Percentiles rank a stretch among this genome's conserved stretches.
Evolutionary conservation across 2,888 invertebrate species (phyloP).

Genomic region (Drosophila mimetica): DNA sequence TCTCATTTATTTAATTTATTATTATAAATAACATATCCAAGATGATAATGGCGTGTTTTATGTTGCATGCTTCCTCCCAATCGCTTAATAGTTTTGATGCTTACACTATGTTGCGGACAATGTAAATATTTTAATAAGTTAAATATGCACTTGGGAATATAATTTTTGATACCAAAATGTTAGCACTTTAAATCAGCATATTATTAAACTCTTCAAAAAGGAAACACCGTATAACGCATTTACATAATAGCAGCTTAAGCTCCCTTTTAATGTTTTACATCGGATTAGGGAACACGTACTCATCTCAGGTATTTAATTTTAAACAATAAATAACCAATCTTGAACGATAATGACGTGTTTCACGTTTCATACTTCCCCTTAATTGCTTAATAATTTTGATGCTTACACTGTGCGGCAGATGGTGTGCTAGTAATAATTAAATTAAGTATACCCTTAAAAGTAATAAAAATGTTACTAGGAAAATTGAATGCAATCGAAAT

Average conservation of each 20-base stretch:
- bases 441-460: not conserved
- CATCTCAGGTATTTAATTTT: not conserved
- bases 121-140: not conserved
- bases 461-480: too few relatives aligned
- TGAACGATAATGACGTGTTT: not conserved
- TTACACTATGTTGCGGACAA: not conserved
- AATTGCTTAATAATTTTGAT: not conserved
- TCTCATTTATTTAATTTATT: not conserved
- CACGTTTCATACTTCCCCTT: not conserved
- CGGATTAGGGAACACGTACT: conserved; percentile 31
- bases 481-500: not conserved
- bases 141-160: not conserved
- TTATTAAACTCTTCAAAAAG: not conserved
- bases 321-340: not conserved
- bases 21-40: not conserved
- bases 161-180: too few relatives aligned
- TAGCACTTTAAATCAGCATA: not conserved
- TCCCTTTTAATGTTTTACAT: conserved; percentile 14
- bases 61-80: not conserved
- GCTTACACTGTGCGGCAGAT: not conserved
- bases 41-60: not conserved
- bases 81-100: not conserved
- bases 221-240: not conserved
- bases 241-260: conserved; percentile 5
- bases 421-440: not conserved